phyloP scores from a whole-genome alignment of 2,888 invertebrate species.

The Pseudococcus viburni region DNA sequence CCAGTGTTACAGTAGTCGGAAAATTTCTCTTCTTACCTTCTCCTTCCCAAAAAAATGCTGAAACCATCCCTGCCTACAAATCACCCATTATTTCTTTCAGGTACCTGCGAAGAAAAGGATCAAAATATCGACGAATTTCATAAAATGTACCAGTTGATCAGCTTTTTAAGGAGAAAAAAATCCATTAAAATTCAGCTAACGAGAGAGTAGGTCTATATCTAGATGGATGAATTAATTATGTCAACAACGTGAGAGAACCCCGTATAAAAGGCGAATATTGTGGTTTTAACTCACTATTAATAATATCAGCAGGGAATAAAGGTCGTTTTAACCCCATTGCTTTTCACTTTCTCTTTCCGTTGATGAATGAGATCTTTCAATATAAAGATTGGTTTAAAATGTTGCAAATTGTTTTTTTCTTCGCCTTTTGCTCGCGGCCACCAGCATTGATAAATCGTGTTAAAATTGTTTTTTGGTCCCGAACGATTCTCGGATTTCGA shows the following conservation, averaged over 20 bases:
- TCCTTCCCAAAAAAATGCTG: no score
- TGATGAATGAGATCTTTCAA: constrained; percentile 30
- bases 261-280: constrained; percentile 40
- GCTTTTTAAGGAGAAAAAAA: not conserved
- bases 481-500: not conserved
- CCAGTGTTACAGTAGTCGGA: no score
- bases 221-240: constrained; percentile 47
- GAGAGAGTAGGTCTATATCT: not conserved
- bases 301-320: constrained; percentile 49
- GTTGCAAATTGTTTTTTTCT: constrained; percentile 36
- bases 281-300: constrained; percentile 36
- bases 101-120: no score
- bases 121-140: no score
- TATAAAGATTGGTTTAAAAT: constrained; percentile 41
- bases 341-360: constrained; percentile 50
- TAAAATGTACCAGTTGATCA: no score
- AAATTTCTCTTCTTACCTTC: no score
- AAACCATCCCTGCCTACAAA: no score
- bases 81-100: no score
- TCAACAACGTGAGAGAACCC: constrained; percentile 49
- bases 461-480: not conserved
- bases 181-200: not conserved
- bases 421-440: constrained; percentile 20
- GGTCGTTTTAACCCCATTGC: constrained; percentile 36
- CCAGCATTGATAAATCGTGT: constrained; percentile 24